Percentiles rank a stretch among this genome's conserved stretches.
Conservation (phyloP, 2,888 invertebrate species). For the Tiliacea citrago region DNA sequence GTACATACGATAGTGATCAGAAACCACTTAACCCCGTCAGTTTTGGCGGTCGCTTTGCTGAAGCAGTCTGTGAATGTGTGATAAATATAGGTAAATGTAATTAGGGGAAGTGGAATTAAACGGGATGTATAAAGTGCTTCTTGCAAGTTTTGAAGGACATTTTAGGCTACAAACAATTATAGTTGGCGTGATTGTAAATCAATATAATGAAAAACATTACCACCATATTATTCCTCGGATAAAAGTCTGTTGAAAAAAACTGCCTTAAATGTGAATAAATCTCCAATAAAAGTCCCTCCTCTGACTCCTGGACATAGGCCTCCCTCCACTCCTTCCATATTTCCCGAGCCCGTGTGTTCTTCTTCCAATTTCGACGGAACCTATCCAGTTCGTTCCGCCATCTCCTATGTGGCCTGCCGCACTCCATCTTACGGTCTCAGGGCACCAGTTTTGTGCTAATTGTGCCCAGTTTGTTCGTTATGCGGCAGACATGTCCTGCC, state of each 20-base stretch:
- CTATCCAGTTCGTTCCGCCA: neutral
- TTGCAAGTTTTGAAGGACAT: neutral
- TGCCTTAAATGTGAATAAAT: no score
- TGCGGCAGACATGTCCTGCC: no score
- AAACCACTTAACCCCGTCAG: slow-evolving; percentile 50
- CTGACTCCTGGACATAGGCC: no score
- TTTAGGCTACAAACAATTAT: neutral
- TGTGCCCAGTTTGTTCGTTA: no score
- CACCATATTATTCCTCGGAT: no score
- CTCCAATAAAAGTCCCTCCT: no score
- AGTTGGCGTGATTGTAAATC: neutral
- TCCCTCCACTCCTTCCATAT: no score
- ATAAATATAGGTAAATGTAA: slow-evolving; percentile 28
- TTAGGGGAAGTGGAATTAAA: slow-evolving; percentile 20
- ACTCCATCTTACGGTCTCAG: neutral
- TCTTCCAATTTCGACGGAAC: no score
- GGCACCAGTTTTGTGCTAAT: no score
- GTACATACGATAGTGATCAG: slow-evolving; percentile 48
- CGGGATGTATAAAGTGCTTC: slow-evolving; percentile 4
- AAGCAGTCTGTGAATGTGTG: slow-evolving; percentile 37
- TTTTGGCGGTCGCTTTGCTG: slow-evolving; percentile 32
- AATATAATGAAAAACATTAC: neutral
- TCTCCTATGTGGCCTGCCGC: neutral
- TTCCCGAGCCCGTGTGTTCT: no score
- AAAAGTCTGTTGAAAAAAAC: no score